phyloP scores from a whole-genome alignment of 1,140 invertebrate species.

The Hyposmocoma kahamanoa region DNA sequence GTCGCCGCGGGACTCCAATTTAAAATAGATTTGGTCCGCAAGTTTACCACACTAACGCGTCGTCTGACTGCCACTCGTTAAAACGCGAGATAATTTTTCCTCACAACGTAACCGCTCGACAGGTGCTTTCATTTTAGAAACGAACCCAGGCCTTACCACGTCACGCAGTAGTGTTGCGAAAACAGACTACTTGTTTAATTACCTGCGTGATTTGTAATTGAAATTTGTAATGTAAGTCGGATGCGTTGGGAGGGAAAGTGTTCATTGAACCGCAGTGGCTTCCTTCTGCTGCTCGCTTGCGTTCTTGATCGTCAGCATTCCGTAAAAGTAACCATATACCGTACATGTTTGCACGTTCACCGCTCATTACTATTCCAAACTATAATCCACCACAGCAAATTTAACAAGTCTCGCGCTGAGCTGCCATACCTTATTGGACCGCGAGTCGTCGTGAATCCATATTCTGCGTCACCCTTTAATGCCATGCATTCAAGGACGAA shows the following conservation, averaged over 20 bases:
- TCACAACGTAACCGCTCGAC: slow-evolving; percentile 11
- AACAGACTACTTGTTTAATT: slow-evolving; percentile 18
- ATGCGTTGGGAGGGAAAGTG: slow-evolving; percentile 56
- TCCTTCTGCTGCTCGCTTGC: slow-evolving; percentile 25
- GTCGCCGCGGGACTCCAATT: too few relatives aligned
- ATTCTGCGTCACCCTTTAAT: slow-evolving; percentile 11
- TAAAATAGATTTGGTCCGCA: too few relatives aligned
- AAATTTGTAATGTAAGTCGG: slow-evolving; percentile 20
- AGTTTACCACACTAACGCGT: background rate
- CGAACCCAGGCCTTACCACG: slow-evolving; percentile 18
- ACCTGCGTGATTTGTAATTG: slow-evolving; percentile 24
- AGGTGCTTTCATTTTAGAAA: slow-evolving; percentile 34
- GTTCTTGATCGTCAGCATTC: slow-evolving; percentile 6
- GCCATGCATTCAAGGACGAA: slow-evolving; percentile 50
- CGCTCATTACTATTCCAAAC: slow-evolving; percentile 15
- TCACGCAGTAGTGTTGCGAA: slow-evolving; percentile 22
- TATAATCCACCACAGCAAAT: slow-evolving; percentile 24
- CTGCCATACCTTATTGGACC: too few relatives aligned
- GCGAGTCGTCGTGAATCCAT: too few relatives aligned
- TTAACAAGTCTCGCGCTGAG: too few relatives aligned
- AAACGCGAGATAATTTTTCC: slow-evolving; percentile 17
- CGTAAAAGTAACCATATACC: slow-evolving; percentile 35
- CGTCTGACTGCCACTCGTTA: slow-evolving; percentile 6
- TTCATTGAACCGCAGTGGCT: slow-evolving; percentile 39
- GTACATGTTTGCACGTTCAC: slow-evolving; percentile 15